These are phyloP conservation scores for Hemistola chrysoprasaria DNA, from an alignment of 2,888 invertebrate species.

Conservation along the genomic window DNA sequence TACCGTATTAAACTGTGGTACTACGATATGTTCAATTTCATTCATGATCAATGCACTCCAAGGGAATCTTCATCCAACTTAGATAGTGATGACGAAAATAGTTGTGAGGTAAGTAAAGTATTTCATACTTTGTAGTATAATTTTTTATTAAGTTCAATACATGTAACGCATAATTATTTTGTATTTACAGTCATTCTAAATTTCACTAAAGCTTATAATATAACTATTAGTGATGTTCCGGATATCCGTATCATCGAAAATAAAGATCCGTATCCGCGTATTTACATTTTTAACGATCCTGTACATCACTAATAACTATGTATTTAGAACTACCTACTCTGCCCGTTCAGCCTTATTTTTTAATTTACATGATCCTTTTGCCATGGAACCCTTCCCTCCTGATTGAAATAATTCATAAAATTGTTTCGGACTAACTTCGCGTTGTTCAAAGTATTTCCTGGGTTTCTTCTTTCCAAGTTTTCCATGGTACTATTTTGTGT, in stretches of 20 bases:
- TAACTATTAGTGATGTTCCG: too few species aligned
- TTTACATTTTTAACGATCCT: too few species aligned
- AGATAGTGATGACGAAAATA: conserved; percentile 16
- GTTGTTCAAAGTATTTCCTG: conserved; percentile 13
- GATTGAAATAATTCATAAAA: conserved; percentile 18
- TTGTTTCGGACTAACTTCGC: conserved; percentile 17
- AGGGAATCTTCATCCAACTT: conserved; percentile 22
- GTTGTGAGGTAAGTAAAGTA: conserved; percentile 10
- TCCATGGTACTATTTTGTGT: conserved; percentile 6
- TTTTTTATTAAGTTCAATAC: conserved; percentile 3
- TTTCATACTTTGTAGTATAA: conserved; percentile 7
- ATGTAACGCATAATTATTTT: conserved; percentile 4
- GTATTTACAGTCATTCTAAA: conserved; percentile 1
- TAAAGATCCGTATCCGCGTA: too few species aligned
- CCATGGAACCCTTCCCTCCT: conserved; percentile 15
- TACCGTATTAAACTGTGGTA: conserved; percentile 23
- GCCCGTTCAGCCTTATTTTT: conserved; percentile 9
- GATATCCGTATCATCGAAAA: too few species aligned
- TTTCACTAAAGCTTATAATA: too few species aligned
- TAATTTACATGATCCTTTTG: conserved; percentile 12
- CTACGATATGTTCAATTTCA: conserved; percentile 25
- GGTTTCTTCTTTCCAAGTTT: conserved; percentile 14
- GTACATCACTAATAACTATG: too few species aligned
- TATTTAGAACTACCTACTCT: conserved; percentile 7
- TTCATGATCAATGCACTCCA: conserved; percentile 26